These are phyloP conservation scores for Acropora yongei DNA, from an alignment of 64 coral and sea anemone genomes.

Conservation along the genomic window DNA sequence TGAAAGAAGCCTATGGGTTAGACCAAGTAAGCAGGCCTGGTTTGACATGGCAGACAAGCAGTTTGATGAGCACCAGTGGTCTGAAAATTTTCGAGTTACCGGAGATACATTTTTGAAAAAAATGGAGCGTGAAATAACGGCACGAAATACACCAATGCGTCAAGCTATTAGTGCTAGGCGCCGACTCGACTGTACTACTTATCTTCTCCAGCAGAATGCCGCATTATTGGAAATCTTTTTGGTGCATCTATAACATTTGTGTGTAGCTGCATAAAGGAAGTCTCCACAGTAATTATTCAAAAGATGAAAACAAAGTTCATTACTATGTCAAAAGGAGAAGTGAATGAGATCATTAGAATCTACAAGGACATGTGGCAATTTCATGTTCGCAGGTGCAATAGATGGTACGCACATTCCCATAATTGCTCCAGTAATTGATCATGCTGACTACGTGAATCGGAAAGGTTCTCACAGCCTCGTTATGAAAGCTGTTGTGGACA, in stretches of 20 bases:
- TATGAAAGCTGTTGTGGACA: constrained; percentile 35
- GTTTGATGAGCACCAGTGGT: too few relatives aligned
- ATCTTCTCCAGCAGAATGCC: constrained; percentile 46
- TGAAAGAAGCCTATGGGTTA: too few relatives aligned
- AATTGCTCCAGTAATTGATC: constrained; percentile 16
- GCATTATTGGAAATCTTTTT: constrained; percentile 48
- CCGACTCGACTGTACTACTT: constrained; percentile 29
- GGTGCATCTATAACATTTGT: constrained; percentile 47
- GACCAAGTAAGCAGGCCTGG: too few relatives aligned
- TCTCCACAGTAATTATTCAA: constrained; percentile 19
- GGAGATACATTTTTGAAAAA: constrained; percentile 22
- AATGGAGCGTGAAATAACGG: constrained; percentile 31
- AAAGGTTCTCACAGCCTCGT: constrained; percentile 39
- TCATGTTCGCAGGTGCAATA: constrained; percentile 43
- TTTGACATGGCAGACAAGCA: too few relatives aligned
- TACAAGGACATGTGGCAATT: constrained; percentile 46
- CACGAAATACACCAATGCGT: constrained; percentile 2
- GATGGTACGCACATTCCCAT: constrained; percentile 38
- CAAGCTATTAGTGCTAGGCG: constrained; percentile 27
- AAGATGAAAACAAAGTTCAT: constrained; percentile 38
- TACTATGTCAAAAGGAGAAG: constrained; percentile 36
- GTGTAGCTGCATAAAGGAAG: constrained; percentile 38
- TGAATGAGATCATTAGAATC: constrained; percentile 32
- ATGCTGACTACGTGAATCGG: constrained; percentile 37
- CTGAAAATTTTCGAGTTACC: too few relatives aligned